Conservation (phyloP, 1,140 invertebrate genomes). For the Dufourea novaeangliae region DNA sequence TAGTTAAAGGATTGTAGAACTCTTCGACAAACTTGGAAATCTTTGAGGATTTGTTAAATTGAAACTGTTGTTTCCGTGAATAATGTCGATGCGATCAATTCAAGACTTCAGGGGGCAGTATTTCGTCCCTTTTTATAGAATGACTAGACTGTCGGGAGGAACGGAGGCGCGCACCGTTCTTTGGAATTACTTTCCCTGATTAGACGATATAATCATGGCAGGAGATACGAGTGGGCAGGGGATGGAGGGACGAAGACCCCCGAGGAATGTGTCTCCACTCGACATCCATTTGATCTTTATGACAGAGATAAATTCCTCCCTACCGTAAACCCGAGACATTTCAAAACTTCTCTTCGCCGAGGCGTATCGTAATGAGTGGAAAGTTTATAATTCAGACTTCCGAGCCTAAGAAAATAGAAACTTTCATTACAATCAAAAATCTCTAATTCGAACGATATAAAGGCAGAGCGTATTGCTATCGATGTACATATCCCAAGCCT, state of each 20-base stretch:
- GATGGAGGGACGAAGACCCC: slow-evolving; percentile 20
- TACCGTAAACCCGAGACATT: not conserved
- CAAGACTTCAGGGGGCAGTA: not conserved
- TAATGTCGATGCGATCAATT: not conserved
- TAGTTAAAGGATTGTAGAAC: no score
- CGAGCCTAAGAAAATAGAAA: not conserved
- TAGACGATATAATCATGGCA: slow-evolving; percentile 40
- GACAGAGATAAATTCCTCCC: slow-evolving; percentile 44
- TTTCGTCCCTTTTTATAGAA: not conserved
- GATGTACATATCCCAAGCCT: no score
- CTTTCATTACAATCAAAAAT: no score
- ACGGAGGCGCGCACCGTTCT: slow-evolving; percentile 8
- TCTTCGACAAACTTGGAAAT: no score
- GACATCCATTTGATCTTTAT: slow-evolving; percentile 26
- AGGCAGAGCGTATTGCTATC: no score
- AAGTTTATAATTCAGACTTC: not conserved
- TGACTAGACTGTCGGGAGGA: no score
- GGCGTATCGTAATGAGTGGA: slow-evolving; percentile 11
- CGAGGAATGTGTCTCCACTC: slow-evolving; percentile 19
- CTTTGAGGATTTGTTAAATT: no score
- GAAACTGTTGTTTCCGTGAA: not conserved
- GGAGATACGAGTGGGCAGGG: slow-evolving; percentile 11
- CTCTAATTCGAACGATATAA: no score
- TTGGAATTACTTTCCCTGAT: slow-evolving; percentile 46
- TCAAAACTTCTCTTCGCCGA: slow-evolving; percentile 46